phyloP scores from a whole-genome alignment of 2,113 vertebrate genomes.

The Nothocercus nigrocapillus region DNA sequence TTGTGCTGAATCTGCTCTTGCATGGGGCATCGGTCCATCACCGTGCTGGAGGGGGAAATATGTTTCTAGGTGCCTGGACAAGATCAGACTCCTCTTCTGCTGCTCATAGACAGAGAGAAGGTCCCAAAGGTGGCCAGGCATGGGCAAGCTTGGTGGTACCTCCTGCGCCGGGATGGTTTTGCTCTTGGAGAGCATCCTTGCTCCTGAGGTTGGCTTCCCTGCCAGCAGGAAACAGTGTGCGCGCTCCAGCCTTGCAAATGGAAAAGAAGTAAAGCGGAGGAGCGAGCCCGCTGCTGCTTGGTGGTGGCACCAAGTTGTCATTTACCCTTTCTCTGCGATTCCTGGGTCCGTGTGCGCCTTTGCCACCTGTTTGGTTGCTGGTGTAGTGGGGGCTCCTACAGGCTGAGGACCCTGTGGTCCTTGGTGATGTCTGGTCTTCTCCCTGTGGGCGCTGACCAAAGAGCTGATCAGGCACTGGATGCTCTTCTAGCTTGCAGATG shows the following conservation, averaged over 20 bases:
- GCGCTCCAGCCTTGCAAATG: neutral
- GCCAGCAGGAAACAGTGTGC: fast-evolving
- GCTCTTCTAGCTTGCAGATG: neutral
- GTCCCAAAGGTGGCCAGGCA: neutral
- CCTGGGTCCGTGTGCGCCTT: constrained; percentile 6
- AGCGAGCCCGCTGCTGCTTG: neutral
- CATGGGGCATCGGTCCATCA: neutral
- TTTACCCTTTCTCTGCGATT: neutral
- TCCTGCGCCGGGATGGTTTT: neutral
- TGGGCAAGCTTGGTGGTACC: neutral
- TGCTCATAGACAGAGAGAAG: neutral
- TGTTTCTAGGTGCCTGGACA: neutral
- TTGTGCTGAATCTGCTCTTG: constrained; percentile 26
- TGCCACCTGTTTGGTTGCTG: neutral
- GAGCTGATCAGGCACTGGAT: neutral
- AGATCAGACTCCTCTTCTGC: neutral
- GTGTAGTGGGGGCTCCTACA: neutral
- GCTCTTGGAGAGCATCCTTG: neutral
- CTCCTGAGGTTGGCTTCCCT: neutral
- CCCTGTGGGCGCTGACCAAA: neutral
- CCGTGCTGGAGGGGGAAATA: constrained; percentile 15
- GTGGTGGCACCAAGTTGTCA: neutral
- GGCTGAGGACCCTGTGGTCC: no score
- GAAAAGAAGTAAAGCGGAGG: neutral
- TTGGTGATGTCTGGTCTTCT: no score